These are phyloP conservation scores for Drosophila gaucha DNA, from an alignment of 2,888 invertebrate genomes.

Conservation along the genomic window DNA sequence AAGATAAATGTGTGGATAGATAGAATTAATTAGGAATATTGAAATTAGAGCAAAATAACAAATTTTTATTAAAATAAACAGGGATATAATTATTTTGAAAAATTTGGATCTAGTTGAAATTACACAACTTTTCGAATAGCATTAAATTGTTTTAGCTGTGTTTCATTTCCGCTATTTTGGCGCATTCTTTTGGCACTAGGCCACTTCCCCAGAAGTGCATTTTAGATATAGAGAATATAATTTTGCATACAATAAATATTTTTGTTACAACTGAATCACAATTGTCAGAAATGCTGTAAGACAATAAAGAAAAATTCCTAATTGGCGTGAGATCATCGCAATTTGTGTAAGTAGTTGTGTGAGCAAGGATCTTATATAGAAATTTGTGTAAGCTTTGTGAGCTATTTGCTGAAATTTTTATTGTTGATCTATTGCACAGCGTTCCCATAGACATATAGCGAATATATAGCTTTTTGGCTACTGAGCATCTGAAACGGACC, in stretches of 20 bases:
- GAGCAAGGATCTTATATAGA: slow-evolving; percentile 22
- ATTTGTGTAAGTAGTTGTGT: slow-evolving; percentile 19
- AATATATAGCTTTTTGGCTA: slow-evolving; percentile 22
- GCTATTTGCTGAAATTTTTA: slow-evolving; percentile 18
- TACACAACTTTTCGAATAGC: slow-evolving; percentile 3
- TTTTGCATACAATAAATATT: slow-evolving; percentile 13
- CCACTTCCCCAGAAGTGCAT: slow-evolving; percentile 31
- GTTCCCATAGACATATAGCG: background rate
- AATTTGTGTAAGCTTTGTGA: too few relatives aligned
- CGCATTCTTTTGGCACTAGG: slow-evolving; percentile 32
- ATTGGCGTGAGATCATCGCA: slow-evolving; percentile 39
- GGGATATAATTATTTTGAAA: background rate
- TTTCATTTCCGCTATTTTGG: slow-evolving; percentile 42
- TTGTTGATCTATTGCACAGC: background rate
- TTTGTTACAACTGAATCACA: slow-evolving; percentile 20
- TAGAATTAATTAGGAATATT: too few relatives aligned
- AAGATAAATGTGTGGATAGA: background rate
- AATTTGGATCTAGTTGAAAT: background rate
- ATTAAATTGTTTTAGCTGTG: slow-evolving; percentile 3
- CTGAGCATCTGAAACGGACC: slow-evolving; percentile 57
- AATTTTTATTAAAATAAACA: too few relatives aligned
- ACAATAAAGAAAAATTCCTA: slow-evolving; percentile 19
- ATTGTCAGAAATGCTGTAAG: slow-evolving; percentile 4
- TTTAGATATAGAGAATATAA: slow-evolving; percentile 31
- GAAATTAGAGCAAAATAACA: too few relatives aligned